Conservation (phyloP, 2,113 vertebrate species). For the Piliocolobus tephrosceles region DNA sequence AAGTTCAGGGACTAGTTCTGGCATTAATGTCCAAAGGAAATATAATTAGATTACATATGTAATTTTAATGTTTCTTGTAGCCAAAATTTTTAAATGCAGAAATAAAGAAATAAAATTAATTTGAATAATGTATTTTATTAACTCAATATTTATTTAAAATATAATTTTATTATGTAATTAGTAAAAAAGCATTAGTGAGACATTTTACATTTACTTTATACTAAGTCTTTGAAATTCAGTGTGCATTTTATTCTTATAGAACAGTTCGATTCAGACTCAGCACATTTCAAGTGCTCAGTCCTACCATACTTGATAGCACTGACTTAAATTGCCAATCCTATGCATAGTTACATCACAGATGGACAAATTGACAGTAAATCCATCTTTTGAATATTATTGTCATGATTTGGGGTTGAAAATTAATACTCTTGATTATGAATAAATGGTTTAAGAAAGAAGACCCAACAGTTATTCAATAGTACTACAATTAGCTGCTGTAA, state of each 20-base stretch:
- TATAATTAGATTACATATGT: not conserved
- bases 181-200: not conserved
- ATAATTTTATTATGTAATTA: not conserved
- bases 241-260: not conserved
- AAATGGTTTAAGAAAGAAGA: not conserved
- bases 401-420: not conserved
- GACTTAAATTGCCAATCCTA: not conserved
- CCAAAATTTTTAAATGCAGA: not conserved
- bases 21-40: conserved; percentile 8
- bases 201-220: not conserved
- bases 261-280: not conserved
- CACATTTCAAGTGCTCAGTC: not conserved
- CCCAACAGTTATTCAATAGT: not conserved
- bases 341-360: not conserved
- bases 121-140: conserved; percentile 31
- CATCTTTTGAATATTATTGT: not conserved
- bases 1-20: not conserved
- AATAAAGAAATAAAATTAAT: conserved; percentile 22
- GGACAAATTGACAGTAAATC: not conserved
- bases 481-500: not conserved
- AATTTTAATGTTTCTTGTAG: not conserved
- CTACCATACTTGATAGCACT: not conserved
- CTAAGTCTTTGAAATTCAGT: not conserved
- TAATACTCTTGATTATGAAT: not conserved
- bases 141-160: not conserved